Conservation (phyloP, 2,797 vertebrate genomes). For the Petrocephalus schoutedeni region DNA sequence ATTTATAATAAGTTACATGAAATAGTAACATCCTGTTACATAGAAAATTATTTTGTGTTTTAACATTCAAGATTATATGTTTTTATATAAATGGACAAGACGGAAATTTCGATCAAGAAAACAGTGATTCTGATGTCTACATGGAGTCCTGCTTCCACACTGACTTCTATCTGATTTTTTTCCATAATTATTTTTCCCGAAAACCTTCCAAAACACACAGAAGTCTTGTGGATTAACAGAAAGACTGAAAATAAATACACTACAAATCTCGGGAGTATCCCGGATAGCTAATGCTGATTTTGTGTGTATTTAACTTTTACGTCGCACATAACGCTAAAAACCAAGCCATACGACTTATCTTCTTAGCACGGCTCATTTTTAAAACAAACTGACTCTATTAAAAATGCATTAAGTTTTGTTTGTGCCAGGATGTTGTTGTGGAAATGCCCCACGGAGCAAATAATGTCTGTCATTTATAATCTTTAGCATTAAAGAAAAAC, state of each 20-base stretch:
- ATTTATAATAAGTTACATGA: background rate
- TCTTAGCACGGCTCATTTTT: conserved; percentile 7
- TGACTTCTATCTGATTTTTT: background rate
- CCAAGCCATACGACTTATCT: background rate
- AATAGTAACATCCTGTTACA: background rate
- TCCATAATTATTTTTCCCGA: background rate
- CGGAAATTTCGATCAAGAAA: background rate
- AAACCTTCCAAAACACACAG: background rate
- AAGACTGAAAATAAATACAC: background rate
- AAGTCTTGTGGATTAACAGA: background rate
- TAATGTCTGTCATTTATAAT: conserved; percentile 19
- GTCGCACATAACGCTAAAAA: background rate
- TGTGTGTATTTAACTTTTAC: background rate
- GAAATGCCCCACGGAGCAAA: conserved; percentile 10
- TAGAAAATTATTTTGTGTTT: background rate
- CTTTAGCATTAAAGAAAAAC: conserved; percentile 14
- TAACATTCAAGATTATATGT: background rate
- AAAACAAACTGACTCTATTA: conserved; percentile 18
- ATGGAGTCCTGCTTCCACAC: background rate
- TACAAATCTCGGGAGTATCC: background rate
- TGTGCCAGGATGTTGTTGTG: background rate
- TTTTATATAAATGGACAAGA: conserved; percentile 1
- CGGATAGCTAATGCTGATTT: background rate
- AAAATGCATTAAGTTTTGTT: conserved; percentile 21
- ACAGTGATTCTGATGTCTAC: background rate